Percentiles rank a stretch among this genome's conserved stretches.
These are phyloP conservation scores for Spatula versicolor DNA, from an alignment of 2,797 vertebrate species.

Conservation along the genomic window DNA sequence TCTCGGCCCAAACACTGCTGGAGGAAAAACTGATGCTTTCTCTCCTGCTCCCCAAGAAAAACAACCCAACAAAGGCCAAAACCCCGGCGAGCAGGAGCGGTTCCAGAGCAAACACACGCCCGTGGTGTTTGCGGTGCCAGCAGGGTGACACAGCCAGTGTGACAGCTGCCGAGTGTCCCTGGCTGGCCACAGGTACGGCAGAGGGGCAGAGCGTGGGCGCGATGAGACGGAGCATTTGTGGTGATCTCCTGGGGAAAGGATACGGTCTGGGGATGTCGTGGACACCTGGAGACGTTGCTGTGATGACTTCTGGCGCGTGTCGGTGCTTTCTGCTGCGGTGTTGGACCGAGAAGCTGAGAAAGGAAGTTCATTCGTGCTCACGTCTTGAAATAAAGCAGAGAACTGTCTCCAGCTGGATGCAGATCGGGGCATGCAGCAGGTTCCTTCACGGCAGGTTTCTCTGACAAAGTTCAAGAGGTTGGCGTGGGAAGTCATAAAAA, in stretches of 20 bases:
- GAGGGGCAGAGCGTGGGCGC: not conserved
- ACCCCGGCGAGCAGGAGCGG: not conserved
- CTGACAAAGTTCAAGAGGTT: not conserved
- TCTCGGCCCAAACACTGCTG: not conserved
- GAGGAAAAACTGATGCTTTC: constrained; percentile 52
- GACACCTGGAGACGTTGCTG: not conserved
- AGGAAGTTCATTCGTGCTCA: not conserved
- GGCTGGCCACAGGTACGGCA: not conserved
- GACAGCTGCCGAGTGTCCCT: not conserved
- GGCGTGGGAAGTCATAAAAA: not conserved
- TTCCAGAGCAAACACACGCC: not conserved
- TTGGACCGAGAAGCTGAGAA: not conserved
- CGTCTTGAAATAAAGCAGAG: not conserved
- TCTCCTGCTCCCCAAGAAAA: not conserved
- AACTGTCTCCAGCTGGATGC: not conserved
- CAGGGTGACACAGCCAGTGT: not conserved
- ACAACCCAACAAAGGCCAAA: constrained; percentile 37
- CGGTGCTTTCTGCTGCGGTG: not conserved
- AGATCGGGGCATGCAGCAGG: not conserved
- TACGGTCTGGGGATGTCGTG: not conserved
- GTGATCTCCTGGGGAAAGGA: not conserved
- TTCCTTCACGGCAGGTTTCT: not conserved
- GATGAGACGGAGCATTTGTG: not conserved
- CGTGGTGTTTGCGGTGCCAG: not conserved
- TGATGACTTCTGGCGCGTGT: not conserved